A percentile compares a stretch with the other conserved stretches of the same genome.
Conservation (phyloP, 2,113 vertebrate species). For the Gulo gulo region DNA sequence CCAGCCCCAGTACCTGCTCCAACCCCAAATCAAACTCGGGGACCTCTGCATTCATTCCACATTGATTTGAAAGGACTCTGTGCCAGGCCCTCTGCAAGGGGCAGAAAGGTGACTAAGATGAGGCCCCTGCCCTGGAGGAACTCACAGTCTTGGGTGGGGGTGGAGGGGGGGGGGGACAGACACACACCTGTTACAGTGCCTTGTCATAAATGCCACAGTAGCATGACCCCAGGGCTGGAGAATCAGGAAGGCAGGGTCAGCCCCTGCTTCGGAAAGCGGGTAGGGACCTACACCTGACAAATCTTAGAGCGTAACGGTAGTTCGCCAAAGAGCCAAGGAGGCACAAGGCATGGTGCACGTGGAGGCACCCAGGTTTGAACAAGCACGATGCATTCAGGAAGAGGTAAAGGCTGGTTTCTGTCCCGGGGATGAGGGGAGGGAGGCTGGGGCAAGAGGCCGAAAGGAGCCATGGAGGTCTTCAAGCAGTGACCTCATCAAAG, state of each 20-base stretch:
- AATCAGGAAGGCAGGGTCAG: not conserved
- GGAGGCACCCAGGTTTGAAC: not conserved
- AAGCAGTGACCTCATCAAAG: not conserved
- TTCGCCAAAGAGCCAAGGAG: not conserved
- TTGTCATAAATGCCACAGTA: not conserved
- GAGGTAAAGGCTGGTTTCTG: not conserved
- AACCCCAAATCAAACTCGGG: not conserved
- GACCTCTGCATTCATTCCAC: not conserved
- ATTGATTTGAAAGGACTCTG: not conserved
- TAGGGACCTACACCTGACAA: not conserved
- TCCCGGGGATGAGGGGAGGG: not conserved
- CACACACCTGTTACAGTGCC: not conserved
- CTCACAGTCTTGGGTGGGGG: not conserved
- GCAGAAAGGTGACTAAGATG: not conserved
- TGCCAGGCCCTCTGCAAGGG: not conserved
- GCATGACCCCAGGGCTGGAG: not conserved
- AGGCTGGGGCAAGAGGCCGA: not conserved
- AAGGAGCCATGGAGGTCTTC: not conserved
- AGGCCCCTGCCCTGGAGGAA: not conserved
- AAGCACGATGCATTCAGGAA: not conserved
- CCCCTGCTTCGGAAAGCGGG: not conserved
- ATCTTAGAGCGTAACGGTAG: not conserved
- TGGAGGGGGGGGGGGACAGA: not conserved
- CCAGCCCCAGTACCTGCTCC: not conserved
- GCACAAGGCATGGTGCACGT: rapidly evolving